Evolutionary conservation across 2,888 invertebrate genomes (phyloP).

Genomic region (Dermolepida albohirtum): DNA sequence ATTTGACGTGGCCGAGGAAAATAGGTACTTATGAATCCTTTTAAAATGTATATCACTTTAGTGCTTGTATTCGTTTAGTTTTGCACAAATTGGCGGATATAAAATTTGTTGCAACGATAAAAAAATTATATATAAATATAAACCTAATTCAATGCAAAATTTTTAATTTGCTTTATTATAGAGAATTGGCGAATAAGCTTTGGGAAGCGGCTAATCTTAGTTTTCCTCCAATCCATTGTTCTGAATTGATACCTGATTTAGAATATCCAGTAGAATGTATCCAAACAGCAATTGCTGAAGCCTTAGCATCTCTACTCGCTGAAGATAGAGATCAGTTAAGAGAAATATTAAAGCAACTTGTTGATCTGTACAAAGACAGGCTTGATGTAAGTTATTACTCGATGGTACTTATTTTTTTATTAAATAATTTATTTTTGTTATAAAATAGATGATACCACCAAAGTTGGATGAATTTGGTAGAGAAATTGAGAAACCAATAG

Average conservation of each 20-base stretch:
- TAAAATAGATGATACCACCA: conserved; percentile 79
- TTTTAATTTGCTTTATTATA: conserved; percentile 48
- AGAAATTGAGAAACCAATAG: conserved; percentile 84
- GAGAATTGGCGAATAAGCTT: conserved; percentile 72
- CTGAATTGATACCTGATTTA: conserved; percentile 75
- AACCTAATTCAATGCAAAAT: background rate
- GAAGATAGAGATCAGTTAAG: conserved; percentile 69
- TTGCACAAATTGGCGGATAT: too few relatives aligned
- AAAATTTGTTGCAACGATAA: conserved; percentile 7
- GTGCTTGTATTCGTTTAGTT: too few relatives aligned
- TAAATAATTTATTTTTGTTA: conserved; percentile 24
- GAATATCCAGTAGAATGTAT: conserved; percentile 86
- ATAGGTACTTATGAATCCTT: conserved; percentile 67
- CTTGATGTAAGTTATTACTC: conserved; percentile 69
- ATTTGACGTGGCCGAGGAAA: conserved; percentile 83
- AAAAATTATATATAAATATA: too few relatives aligned
- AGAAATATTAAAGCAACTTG: conserved; percentile 72
- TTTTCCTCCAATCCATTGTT: conserved; percentile 67
- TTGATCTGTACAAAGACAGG: conserved; percentile 81
- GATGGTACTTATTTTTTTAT: too few relatives aligned
- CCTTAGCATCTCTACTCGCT: conserved; percentile 77
- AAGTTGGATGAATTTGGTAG: conserved; percentile 93
- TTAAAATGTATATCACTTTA: too few relatives aligned
- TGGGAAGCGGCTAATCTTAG: conserved; percentile 71
- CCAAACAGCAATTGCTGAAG: conserved; percentile 84